Evolutionary conservation across 2,888 invertebrate species (phyloP), one percentile per base, ranked within the genome.

Genomic region (Horisme vitalbata): DNA sequence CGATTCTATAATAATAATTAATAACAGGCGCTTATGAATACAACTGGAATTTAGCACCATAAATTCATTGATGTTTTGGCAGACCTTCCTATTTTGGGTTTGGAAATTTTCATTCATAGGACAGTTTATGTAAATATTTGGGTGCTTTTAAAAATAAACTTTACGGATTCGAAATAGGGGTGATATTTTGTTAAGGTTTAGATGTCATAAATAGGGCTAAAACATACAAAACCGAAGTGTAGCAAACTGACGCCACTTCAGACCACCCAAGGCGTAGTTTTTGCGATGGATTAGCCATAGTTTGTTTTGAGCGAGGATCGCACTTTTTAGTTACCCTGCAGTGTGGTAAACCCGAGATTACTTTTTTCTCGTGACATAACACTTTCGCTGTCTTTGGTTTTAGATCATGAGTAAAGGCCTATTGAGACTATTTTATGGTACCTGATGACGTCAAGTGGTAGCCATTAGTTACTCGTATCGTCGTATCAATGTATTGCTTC

Each of bases 51-150:
- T 48, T 48, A 24, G 24, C 41, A 41, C 41, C 37, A 41, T 30
- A 35, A 39, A 43, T 50, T 50, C 33, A 55, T 38, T 21, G 30
- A 20, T 32, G 18, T 8, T 30, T 15, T 64, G 59, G 45, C 57
- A 41, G 38, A 50, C 47, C 56, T 56, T 61, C 59, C 70, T 59
- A 71, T 72, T 76, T 72, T 63, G 68, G 63, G 67, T n/a, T 74
- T 82, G 74, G 68, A 61, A 73, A 77, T 74, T 77, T 85, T 86
- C 87, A 87, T 88, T 88, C 88, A 88, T 87, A 84, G 79, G 74
- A 75, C 74, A 76, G 74, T 65, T 63, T 70, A 69, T 73, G 67
- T 73, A 80, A 88, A 88, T 85, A 86, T 88, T 88, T 81, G 70
- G 56, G 67, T 71, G 69, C 60, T 64, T 65, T 2, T 13, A 32